Conservation (phyloP, 1,140 invertebrate genomes). For the Zaprionus ornatus region DNA sequence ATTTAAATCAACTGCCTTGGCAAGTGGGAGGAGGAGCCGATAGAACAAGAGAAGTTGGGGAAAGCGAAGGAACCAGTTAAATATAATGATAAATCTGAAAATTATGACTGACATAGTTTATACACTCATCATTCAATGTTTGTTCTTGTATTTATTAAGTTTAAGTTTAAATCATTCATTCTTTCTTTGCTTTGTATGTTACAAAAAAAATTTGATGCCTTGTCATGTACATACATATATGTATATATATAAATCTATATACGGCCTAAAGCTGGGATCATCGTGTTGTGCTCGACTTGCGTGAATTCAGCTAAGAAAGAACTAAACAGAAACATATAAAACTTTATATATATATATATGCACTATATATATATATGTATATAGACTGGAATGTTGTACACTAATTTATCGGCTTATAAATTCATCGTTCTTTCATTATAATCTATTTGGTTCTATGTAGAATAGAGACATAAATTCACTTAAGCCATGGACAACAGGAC, state of each 20-base stretch:
- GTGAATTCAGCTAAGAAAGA: slow-evolving; percentile 10
- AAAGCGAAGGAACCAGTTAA: slow-evolving; percentile 9
- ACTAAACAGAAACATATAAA: not conserved
- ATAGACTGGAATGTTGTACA: slow-evolving; percentile 27
- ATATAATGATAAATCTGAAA: slow-evolving; percentile 56
- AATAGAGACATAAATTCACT: not conserved
- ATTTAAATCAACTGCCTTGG: slow-evolving; percentile 53
- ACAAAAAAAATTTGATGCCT: slow-evolving; percentile 67
- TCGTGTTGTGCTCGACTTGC: slow-evolving; percentile 5
- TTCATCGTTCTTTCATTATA: not conserved
- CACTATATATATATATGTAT: no score
- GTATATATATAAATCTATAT: slow-evolving; percentile 24
- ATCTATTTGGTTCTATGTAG: not conserved
- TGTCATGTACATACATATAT: slow-evolving; percentile 28
- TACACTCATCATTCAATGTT: slow-evolving; percentile 4
- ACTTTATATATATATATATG: not conserved
- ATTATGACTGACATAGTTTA: slow-evolving; percentile 39
- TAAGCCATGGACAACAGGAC: not conserved
- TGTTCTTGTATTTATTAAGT: slow-evolving; percentile 47
- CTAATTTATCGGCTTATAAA: not conserved
- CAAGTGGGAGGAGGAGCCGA: not conserved
- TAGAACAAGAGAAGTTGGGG: not conserved
- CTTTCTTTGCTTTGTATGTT: slow-evolving; percentile 46
- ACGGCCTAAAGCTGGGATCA: slow-evolving; percentile 10
- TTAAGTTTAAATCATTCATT: slow-evolving; percentile 48